Base-by-base conservation (phyloP, 2,888 invertebrate genomes). In the Phania funesta region DNA sequence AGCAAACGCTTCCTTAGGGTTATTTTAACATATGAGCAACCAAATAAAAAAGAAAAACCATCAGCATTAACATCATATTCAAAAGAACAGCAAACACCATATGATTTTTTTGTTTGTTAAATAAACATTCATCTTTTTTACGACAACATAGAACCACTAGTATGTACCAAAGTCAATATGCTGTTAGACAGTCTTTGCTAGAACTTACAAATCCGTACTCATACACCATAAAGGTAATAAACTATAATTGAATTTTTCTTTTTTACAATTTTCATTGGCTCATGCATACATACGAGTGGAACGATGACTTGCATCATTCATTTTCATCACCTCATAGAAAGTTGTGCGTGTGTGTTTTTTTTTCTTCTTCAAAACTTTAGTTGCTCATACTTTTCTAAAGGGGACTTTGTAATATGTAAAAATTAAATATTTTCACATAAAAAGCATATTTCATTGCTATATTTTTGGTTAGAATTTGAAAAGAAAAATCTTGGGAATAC, bases 221-320 rank as follows among this genome's bases (percentile, higher is more conserved):
- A 18, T 67, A 32, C 41, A 11, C n/a, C 60, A 52, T 41, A 71
- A 71, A 52, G 65, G 76, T 80, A 80, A 80, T 80, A 80, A 80
- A 80, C 64, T 80, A 60, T 70, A 76, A 80, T 80, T 80, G 80
- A 80, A 71, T 76, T 76, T 38, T 65, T 46, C 20, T 9, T 22
- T 26, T 20, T 44, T 16, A 9, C 35, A n/a, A n/a, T n/a, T n/a
- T n/a, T 24, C 18, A 2, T 56, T 3, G 5, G 6, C 41, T n/a
- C 18, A n/a, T n/a, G n/a, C n/a, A n/a, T n/a, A n/a, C n/a, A n/a
- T n/a, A n/a, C n/a, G n/a, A n/a, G n/a, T n/a, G n/a, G n/a, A n/a
- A n/a, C n/a, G n/a, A n/a, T n/a, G n/a, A n/a, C 52, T 62, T 20
- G 32, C 67, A 60, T 76, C 76, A 76, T 76, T 68, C 60, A 62